Evolutionary conservation across 1,140 invertebrate genomes (phyloP).

Genomic region (Drosophila triauraria): DNA sequence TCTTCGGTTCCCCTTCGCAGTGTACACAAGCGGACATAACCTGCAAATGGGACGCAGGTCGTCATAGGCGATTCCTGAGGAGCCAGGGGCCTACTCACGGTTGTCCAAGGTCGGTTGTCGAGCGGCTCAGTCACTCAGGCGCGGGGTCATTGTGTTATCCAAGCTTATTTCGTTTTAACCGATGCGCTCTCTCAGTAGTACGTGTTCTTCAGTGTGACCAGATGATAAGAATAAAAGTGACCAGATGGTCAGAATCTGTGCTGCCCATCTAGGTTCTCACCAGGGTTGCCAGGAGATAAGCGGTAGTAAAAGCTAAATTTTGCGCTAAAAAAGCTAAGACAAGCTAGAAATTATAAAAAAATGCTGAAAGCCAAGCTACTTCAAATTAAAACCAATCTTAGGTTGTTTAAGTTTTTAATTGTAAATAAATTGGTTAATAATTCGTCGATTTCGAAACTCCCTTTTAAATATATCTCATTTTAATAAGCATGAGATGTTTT

Average conservation of each 20-base stretch:
- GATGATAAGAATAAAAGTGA: background rate
- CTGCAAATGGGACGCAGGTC: constrained; percentile 14
- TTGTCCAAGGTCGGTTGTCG: constrained; percentile 27
- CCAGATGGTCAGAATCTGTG: background rate
- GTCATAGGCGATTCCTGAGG: background rate
- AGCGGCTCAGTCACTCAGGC: constrained; percentile 17
- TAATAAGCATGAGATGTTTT: too few species aligned
- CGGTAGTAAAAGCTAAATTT: too few species aligned
- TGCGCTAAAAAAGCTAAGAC: too few species aligned
- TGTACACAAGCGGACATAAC: constrained; percentile 56
- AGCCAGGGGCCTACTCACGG: constrained; percentile 12
- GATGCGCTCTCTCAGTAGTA: constrained; percentile 26
- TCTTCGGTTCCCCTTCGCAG: constrained; percentile 44
- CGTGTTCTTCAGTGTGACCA: constrained; percentile 34
- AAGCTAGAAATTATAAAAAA: too few species aligned
- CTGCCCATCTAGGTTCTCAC: background rate
- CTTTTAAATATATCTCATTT: too few species aligned
- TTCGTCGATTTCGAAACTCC: too few species aligned
- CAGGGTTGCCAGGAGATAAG: too few species aligned
- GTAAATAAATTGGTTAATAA: too few species aligned
- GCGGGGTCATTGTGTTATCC: constrained; percentile 36
- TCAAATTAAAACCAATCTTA: too few species aligned
- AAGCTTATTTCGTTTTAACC: constrained; percentile 24
- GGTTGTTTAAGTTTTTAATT: too few species aligned
- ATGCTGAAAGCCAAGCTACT: too few species aligned